Evolutionary conservation across 2,113 vertebrate species (phyloP).

Genomic region (Lutjanus erythropterus): DNA sequence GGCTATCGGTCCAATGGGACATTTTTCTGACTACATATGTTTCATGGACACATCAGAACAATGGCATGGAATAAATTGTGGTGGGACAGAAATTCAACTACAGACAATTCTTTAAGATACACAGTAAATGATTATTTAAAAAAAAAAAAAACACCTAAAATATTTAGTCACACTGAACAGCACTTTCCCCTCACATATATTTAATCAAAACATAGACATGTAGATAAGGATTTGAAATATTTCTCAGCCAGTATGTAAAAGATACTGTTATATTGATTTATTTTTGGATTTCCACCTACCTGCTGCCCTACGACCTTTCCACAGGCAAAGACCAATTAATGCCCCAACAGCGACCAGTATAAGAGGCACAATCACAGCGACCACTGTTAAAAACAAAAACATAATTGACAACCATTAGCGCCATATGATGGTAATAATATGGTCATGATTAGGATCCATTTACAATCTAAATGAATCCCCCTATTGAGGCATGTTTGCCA

Average conservation of each 20-base stretch:
- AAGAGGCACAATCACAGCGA: fast-evolving
- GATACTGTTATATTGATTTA: neutral
- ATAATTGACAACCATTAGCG: neutral
- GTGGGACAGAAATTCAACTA: too few relatives aligned
- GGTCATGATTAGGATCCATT: neutral
- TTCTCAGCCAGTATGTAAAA: too few relatives aligned
- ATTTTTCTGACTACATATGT: too few relatives aligned
- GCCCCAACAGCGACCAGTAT: fast-evolving
- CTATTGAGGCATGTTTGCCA: neutral
- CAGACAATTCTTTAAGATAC: too few relatives aligned
- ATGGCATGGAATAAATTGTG: too few relatives aligned
- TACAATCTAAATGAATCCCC: neutral
- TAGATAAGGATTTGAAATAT: neutral
- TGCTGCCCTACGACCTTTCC: neutral
- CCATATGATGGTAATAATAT: neutral
- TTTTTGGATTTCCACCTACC: constrained; percentile 30
- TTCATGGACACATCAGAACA: too few relatives aligned
- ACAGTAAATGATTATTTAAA: neutral
- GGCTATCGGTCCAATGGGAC: too few relatives aligned
- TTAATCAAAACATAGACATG: neutral
- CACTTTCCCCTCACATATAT: neutral
- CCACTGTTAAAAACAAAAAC: neutral
- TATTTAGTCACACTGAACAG: neutral
- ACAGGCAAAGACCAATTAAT: fast-evolving
- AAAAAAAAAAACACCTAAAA: too few relatives aligned